Evolutionary conservation across 2,113 vertebrate species (phyloP).

Genomic region (Bagarius yarrelli): DNA sequence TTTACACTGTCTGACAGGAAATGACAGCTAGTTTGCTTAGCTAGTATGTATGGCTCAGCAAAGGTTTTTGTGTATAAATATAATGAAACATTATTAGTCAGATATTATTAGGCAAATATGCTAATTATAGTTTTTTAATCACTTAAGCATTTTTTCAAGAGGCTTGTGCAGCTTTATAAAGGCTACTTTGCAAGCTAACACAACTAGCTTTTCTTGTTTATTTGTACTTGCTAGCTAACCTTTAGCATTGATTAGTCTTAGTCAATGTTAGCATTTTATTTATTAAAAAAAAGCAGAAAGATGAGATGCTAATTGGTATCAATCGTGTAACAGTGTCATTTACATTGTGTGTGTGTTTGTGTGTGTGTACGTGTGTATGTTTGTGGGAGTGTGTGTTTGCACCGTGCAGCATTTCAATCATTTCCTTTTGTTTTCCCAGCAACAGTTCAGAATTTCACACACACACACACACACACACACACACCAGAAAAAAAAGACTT

Average conservation of each 20-base stretch:
- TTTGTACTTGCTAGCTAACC: not conserved
- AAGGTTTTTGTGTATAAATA: not conserved
- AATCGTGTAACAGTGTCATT: not conserved
- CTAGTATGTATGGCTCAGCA: too few species aligned
- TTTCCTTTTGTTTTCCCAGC: conserved; percentile 23
- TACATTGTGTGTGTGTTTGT: not conserved
- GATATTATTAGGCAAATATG: too few species aligned
- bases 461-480: not conserved
- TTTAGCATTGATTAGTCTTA: not conserved
- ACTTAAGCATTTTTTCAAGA: not conserved
- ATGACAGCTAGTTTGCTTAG: too few species aligned
- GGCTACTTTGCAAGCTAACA: not conserved
- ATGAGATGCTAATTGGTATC: not conserved
- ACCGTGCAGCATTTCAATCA: not conserved
- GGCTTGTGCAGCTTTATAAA: not conserved
- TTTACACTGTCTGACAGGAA: too few species aligned
- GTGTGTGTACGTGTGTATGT: not conserved
- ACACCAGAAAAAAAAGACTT: conserved; percentile 40
- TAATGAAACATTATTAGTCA: not conserved
- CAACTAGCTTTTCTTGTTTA: not conserved
- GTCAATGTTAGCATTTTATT: not conserved
- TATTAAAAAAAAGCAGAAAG: not conserved
- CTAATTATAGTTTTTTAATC: not conserved
- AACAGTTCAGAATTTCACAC: not conserved
- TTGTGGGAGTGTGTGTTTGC: not conserved